Evolutionary conservation across 2,888 invertebrate species (phyloP).

Genomic region (Chirona hameri): DNA sequence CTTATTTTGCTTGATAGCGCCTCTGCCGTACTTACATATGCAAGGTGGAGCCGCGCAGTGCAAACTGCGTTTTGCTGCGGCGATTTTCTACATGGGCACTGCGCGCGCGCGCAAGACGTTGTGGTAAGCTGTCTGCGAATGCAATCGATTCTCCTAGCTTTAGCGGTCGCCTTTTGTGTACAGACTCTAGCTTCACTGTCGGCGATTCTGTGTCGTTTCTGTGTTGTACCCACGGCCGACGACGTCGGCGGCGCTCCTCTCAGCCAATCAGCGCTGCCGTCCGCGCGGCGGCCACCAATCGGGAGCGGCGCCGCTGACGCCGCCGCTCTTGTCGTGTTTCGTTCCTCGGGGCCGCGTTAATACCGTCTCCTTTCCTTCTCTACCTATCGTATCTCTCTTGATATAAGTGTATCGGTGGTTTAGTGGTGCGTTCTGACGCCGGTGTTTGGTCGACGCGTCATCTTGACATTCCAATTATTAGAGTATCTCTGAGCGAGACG

Average conservation of each 20-base stretch:
- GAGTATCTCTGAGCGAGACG: background rate
- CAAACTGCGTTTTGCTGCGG: background rate
- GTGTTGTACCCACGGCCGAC: constrained; percentile 2
- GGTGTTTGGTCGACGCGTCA: background rate
- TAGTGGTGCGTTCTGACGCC: constrained; percentile 5
- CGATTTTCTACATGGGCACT: constrained; percentile 25
- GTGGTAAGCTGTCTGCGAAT: constrained; percentile 10
- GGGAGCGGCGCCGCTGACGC: background rate
- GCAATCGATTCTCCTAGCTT: background rate
- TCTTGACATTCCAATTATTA: constrained; percentile 27
- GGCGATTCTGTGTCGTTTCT: constrained; percentile 23
- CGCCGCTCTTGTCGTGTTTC: background rate
- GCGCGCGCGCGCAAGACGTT: background rate
- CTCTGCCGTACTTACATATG: background rate
- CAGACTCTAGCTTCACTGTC: constrained; percentile 28
- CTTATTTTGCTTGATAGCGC: constrained; percentile 6
- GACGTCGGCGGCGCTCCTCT: background rate
- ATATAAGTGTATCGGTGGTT: constrained; percentile 24
- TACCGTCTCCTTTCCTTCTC: background rate
- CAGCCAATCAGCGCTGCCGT: constrained; percentile 1
- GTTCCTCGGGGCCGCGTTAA: background rate
- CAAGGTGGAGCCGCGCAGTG: background rate
- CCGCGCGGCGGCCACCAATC: background rate
- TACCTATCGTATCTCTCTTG: background rate
- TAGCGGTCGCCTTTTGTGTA: constrained; percentile 27